Evolutionary conservation across 2,797 vertebrate genomes (phyloP).

Genomic region (Fistularia commersonii): DNA sequence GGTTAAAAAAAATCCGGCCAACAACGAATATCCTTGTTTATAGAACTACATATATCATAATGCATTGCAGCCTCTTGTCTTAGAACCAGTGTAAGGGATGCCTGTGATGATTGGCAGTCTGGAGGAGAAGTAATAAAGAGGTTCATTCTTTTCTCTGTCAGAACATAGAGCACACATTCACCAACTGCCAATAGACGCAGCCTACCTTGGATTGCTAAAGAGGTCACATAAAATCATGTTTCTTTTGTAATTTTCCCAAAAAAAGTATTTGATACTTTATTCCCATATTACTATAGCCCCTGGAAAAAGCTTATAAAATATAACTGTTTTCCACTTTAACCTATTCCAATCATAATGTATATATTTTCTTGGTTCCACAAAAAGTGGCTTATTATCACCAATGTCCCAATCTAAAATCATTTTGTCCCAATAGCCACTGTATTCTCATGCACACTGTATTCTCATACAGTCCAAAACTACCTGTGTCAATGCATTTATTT

Average conservation of each 20-base stretch:
- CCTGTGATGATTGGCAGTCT: slow-evolving; percentile 56
- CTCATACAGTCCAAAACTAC: too few species aligned
- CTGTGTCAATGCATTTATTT: too few species aligned
- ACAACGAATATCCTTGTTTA: slow-evolving; percentile 29
- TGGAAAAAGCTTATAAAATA: slow-evolving; percentile 52
- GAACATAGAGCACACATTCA: slow-evolving; percentile 74
- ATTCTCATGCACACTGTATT: neutral
- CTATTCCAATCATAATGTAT: slow-evolving; percentile 38
- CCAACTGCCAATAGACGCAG: slow-evolving; percentile 66
- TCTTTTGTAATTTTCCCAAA: slow-evolving; percentile 74
- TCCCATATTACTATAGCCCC: slow-evolving; percentile 51
- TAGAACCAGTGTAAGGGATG: slow-evolving; percentile 44
- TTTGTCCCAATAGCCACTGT: slow-evolving; percentile 25
- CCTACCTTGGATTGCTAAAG: slow-evolving; percentile 40
- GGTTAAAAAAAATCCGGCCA: slow-evolving; percentile 1
- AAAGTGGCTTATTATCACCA: slow-evolving; percentile 30
- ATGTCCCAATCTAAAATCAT: slow-evolving; percentile 15
- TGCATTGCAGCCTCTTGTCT: slow-evolving; percentile 28
- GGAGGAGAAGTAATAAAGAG: slow-evolving; percentile 60
- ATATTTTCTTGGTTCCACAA: slow-evolving; percentile 43
- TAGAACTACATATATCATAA: slow-evolving; percentile 24
- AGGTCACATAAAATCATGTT: slow-evolving; percentile 63
- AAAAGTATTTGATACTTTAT: slow-evolving; percentile 63
- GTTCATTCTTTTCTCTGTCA: slow-evolving; percentile 71
- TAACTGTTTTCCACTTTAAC: slow-evolving; percentile 44